Evolutionary conservation across 2,888 invertebrate genomes (phyloP).

Genomic region (Ephialtes manifestator): DNA sequence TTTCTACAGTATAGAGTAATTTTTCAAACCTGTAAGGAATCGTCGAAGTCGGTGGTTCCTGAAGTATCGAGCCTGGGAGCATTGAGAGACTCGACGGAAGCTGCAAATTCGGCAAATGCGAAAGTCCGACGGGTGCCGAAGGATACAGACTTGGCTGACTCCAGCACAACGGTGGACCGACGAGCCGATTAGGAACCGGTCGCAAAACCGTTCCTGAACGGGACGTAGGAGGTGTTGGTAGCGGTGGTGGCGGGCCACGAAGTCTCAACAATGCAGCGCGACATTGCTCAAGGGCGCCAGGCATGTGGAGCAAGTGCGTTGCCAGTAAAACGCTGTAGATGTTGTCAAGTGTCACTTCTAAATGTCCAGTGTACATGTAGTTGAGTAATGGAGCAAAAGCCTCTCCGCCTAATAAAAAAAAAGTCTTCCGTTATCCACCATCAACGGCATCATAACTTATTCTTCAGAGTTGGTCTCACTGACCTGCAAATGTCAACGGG

Average conservation of each 20-base stretch:
- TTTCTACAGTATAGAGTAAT: neutral
- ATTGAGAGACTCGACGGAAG: constrained; percentile 78
- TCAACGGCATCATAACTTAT: neutral
- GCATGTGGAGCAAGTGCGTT: constrained; percentile 92
- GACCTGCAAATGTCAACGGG: neutral
- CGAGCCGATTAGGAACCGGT: constrained; percentile 83
- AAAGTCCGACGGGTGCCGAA: constrained; percentile 77
- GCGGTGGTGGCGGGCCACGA: constrained; percentile 80
- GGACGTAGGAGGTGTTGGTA: constrained; percentile 79
- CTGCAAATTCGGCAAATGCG: constrained; percentile 81
- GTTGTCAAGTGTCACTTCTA: constrained; percentile 90
- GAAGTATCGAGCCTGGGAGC: constrained; percentile 72
- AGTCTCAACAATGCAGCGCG: constrained; percentile 88
- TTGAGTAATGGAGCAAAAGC: constrained; percentile 90
- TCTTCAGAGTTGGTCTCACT: neutral
- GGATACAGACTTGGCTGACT: constrained; percentile 76
- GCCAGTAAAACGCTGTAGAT: constrained; percentile 91
- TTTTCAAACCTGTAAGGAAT: constrained; percentile 57
- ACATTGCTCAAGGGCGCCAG: constrained; percentile 90
- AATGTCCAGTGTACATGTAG: constrained; percentile 92
- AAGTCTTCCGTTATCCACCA: neutral
- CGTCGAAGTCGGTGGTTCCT: constrained; percentile 46
- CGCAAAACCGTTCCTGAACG: constrained; percentile 76
- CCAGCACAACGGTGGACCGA: constrained; percentile 81
- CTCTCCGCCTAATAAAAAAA: constrained; percentile 80